These are phyloP conservation scores for Xestia sexstrigata DNA, from an alignment of 2,888 invertebrate species.

Conservation along the genomic window DNA sequence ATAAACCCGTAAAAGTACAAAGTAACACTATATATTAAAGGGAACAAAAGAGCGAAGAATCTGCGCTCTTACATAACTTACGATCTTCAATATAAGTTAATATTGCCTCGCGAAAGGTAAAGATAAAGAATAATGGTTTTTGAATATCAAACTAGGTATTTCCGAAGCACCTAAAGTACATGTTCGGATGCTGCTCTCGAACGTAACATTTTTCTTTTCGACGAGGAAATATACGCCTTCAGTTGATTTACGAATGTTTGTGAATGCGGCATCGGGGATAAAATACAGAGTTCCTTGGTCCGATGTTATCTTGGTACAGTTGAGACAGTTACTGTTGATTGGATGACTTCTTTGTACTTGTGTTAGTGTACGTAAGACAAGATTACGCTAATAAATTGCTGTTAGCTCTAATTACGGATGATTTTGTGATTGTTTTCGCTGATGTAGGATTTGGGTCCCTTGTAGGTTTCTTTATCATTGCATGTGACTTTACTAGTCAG, in stretches of 20 bases:
- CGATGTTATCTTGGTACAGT: constrained; percentile 51
- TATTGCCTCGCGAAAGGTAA: constrained; percentile 65
- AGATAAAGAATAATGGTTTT: constrained; percentile 71
- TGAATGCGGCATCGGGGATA: constrained; percentile 64
- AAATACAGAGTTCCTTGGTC: constrained; percentile 43
- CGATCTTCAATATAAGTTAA: constrained; percentile 70
- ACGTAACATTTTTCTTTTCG: constrained; percentile 74
- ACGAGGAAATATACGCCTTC: constrained; percentile 65
- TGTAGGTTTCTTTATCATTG: background rate
- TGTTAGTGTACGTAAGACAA: constrained; percentile 25
- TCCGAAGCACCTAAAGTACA: constrained; percentile 63
- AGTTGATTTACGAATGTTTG: constrained; percentile 67
- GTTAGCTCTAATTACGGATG: constrained; percentile 47
- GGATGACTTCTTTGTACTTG: constrained; percentile 53
- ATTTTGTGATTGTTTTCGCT: constrained; percentile 52
- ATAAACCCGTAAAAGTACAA: constrained; percentile 52
- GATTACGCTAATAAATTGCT: constrained; percentile 56
- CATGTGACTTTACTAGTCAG: background rate
- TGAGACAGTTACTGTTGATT: constrained; percentile 55
- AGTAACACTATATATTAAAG: constrained; percentile 50
- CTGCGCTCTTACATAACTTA: constrained; percentile 54
- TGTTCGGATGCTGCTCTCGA: constrained; percentile 70
- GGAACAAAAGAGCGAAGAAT: constrained; percentile 46
- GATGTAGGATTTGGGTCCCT: constrained; percentile 1
- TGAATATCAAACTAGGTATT: constrained; percentile 72